Conservation (phyloP, 2,113 vertebrate genomes). For the Sphyrna mokarran region DNA sequence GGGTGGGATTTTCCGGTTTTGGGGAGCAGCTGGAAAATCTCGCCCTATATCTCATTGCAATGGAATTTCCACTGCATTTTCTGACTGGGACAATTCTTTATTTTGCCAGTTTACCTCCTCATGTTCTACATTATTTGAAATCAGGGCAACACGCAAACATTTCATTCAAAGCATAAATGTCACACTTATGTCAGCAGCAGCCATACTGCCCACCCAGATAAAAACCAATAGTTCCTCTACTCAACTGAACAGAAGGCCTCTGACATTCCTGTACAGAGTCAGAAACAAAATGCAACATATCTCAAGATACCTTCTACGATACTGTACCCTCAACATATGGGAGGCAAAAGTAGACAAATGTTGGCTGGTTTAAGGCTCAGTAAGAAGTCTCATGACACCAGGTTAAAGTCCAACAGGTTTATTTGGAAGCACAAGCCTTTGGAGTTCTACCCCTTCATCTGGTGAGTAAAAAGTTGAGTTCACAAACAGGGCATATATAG, state of each 20-base stretch:
- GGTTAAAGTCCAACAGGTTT: no score
- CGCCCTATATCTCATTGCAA: not conserved
- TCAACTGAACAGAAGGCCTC: no score
- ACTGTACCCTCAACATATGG: not conserved
- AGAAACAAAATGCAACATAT: not conserved
- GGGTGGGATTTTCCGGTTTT: no score
- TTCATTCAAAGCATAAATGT: not conserved
- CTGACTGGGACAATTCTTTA: not conserved
- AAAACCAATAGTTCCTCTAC: no score
- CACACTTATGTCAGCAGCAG: not conserved
- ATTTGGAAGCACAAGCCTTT: no score
- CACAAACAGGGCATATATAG: no score
- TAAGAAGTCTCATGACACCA: no score
- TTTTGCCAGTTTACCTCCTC: not conserved
- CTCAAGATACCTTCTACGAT: not conserved
- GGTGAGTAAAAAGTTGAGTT: no score
- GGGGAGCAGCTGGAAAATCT: no score
- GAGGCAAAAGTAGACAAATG: not conserved
- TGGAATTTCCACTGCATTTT: not conserved
- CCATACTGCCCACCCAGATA: not conserved
- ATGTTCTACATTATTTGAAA: not conserved
- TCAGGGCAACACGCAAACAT: not conserved
- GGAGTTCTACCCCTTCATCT: no score
- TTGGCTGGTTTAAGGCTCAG: no score
- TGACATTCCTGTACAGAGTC: no score